Evolutionary conservation across 1,140 invertebrate genomes (phyloP), one percentile per base, ranked within the genome.

Genomic region (Drosophila miranda): DNA sequence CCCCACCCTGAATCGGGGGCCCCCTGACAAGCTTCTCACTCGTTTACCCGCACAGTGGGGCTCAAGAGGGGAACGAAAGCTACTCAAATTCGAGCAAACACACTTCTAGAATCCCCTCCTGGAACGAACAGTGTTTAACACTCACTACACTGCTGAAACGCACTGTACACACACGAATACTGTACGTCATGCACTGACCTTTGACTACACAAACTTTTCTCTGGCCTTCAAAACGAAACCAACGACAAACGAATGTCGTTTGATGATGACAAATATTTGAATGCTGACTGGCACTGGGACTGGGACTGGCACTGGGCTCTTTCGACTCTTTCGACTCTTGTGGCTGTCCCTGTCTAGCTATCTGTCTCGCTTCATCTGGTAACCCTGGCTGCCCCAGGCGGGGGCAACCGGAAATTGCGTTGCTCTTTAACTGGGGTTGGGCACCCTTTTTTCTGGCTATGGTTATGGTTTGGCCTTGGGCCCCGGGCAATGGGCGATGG

Each of bases 211-310:
- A 43, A 68, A 56, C 70, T 77, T 70, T 77, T 30, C 43, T 46
- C 19, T 46, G 77, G 78, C 81, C 77, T 86, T 75, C 67, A 52
- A 59, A 63, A 48, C 45, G 28, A 55, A 61, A 30, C 53, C 61
- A 28, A 26, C 59, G 62, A 51, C 62, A 68, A 62, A 59, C 77
- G 77, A 44, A 69, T 80, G 80, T 84, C 81, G 81, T 63, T 59
- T 64, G 56, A 69, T 55, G 49, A 81, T 63, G 73, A 51, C 77
- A 81, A 87, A 86, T 86, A 87, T 86, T 86, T 84, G 72, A 51
- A 69, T 71, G 56, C 58, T 73, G 69, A 50, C 76, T 61, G 46
- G 13, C 51, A 34, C 28, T 48, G 70, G 38, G 62, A 50, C 75
- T 60, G 46, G 11, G 43, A 19, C 19, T 19, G 19, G 19, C 2